Base-by-base conservation (phyloP, 2,888 invertebrate species). In the Lingula anatina region DNA sequence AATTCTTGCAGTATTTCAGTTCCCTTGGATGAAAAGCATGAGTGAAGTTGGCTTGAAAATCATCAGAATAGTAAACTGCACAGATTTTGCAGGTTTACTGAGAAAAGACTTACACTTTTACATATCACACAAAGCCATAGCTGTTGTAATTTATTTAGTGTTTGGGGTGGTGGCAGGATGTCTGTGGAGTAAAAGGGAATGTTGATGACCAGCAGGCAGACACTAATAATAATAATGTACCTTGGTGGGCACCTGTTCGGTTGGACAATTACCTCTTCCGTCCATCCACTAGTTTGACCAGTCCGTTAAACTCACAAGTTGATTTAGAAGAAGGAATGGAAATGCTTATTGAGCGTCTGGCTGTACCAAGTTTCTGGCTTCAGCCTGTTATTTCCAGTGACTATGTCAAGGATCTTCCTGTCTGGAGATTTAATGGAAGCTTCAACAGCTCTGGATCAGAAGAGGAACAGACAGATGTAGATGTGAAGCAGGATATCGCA, bases 321-420 rank as follows among this genome's bases (percentile, higher is more conserved):
- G 76, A 73, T 51, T 50, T 75, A 27, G 77, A 78, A 48, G 73
- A 71, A 46, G 68, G 68, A 15, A 65, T 74, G 57, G 78, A 77
- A 48, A 59, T 73, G 59, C 60, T 79, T 5, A 76, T 80, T 21
- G 76, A 76, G 51, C 62, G 76, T 2, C 61, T 79, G 2, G 76
- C 77, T 3, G 72, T 77, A 27, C 79, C 78, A n/a, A 73, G 77
- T 54, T 59, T 79, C 20, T 79, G 79, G 77, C 64, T 78, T 27
- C 76, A 73, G 44, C 78, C 77, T 3, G 63, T 76, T 25, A 70
- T 78, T 43, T 71, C 78, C 2, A 65, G 62, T 27, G 79, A 80
- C 46, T 81, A 81, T 56, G 73, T 81, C 24, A 75, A 78, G 45
- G 67, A 77, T 41, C 65, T 81, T 21, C 80, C 80, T 3, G 68